Evolutionary conservation across 2,888 invertebrate genomes (phyloP).

Genomic region (Sycophila texana): DNA sequence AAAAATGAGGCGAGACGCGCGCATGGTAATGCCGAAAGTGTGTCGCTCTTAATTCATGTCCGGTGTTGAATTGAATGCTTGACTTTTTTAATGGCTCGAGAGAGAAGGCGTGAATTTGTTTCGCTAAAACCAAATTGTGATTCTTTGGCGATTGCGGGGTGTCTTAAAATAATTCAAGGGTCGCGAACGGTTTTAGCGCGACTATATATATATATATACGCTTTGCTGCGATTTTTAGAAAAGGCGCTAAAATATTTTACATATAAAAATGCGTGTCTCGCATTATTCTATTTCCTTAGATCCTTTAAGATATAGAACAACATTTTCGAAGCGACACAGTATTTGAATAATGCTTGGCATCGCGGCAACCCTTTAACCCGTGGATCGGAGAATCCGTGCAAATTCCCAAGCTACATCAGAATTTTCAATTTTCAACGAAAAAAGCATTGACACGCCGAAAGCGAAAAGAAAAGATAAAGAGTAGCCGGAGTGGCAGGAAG

Average conservation of each 20-base stretch:
- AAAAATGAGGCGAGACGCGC: conserved; percentile 42
- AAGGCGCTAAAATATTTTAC: no score
- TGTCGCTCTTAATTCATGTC: conserved; percentile 40
- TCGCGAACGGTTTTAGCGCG: no score
- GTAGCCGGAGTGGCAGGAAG: neutral
- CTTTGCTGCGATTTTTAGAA: no score
- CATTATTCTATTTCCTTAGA: no score
- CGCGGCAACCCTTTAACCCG: conserved; percentile 15
- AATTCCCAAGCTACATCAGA: conserved; percentile 50
- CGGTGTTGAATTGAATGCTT: neutral
- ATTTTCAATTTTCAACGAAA: conserved; percentile 38
- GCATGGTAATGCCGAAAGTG: conserved; percentile 37
- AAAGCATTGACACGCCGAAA: no score
- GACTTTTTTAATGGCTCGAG: neutral
- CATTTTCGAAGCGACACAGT: neutral
- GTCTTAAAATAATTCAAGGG: no score
- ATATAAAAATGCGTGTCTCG: no score
- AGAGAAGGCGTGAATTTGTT: neutral
- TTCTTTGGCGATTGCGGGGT: neutral
- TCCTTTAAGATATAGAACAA: no score
- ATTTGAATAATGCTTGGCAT: neutral
- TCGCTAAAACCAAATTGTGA: neutral
- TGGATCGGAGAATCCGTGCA: conserved; percentile 6
- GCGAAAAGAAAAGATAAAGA: neutral
- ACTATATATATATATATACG: no score